Percentiles rank a stretch among this genome's conserved stretches.
phyloP scores from a whole-genome alignment of 2,113 vertebrate genomes.

The Otus sunia region DNA sequence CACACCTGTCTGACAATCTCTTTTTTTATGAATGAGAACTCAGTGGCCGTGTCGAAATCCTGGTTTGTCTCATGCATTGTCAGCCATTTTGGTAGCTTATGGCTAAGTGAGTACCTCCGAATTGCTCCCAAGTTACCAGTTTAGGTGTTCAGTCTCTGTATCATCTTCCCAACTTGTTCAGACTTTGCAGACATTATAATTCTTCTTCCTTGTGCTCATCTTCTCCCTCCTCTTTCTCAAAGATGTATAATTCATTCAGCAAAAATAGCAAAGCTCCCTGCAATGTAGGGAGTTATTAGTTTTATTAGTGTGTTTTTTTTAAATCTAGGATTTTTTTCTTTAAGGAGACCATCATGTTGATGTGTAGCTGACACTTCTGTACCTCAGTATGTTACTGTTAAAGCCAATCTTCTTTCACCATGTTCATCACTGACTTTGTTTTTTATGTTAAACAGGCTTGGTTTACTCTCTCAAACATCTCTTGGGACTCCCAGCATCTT shows the following conservation, averaged over 20 bases:
- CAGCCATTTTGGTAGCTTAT: not conserved
- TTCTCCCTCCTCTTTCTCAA: not conserved
- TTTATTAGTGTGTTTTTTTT: not conserved
- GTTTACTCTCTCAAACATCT: not conserved
- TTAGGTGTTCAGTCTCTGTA: not conserved
- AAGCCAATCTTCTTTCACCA: not conserved
- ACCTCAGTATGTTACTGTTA: not conserved
- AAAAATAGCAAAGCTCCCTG: not conserved
- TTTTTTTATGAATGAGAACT: not conserved
- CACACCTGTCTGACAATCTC: not conserved
- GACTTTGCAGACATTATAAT: not conserved
- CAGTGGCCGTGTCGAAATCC: not conserved
- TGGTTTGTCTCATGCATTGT: not conserved
- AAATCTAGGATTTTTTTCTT: not conserved
- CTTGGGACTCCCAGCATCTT: not conserved
- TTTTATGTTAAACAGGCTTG: not conserved
- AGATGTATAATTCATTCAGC: not conserved
- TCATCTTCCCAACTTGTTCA: not conserved
- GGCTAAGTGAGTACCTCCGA: not conserved
- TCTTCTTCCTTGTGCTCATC: not conserved
- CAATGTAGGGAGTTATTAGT: not conserved
- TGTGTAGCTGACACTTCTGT: not conserved
- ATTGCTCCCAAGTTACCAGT: not conserved
- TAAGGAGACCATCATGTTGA: accelerated
- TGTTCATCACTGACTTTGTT: not conserved